Base-by-base conservation (phyloP, 2,797 vertebrate genomes). In the Bradypus variegatus region DNA sequence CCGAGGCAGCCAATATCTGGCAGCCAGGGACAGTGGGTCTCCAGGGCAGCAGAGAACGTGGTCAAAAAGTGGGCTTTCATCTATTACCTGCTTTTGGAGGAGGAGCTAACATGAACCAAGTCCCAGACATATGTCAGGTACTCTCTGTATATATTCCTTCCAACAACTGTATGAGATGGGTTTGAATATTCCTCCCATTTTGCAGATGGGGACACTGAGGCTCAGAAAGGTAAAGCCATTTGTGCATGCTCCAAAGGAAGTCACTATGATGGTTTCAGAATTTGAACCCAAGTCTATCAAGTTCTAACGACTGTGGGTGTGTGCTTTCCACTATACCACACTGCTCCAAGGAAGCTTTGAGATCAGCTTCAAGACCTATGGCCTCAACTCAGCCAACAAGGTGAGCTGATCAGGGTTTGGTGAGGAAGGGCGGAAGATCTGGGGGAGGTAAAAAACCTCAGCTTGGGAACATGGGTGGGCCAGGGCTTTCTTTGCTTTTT, bases 381-480 rank as follows among this genome's bases (percentile, higher is more conserved):
- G 53, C 45, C 73, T 50, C n/a, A 25, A 53, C 23, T 89, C 25
- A 36, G 88, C 50, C 41, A 38, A 60, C 36, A 13, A 58, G 64
- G 64, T 6, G 62, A 62, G 64, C 8, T 69, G 3, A 33, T 53
- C 25, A 18, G 77, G 48, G 45, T 45, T n/a, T 38, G 38, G 60
- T 25, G 5, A n/a, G 75, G 75, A 50, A 50, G n/a, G 15, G 0
- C 1, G 5, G 45, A 50, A 31, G 41, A 50, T 64, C 36, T 27
- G 6, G 23, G 14, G n/a, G 14, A 33, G 87, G 36, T 3, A 45
- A 9, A 58, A 50, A 58, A 25, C 31, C 45, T 85, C 8, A 21
- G 76, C 69, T 60, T 4, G 11, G 67, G 53, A 4, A 65, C 13
- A 7, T 0, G 6, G 60, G 6, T 0, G 6, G 65, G 6, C 8